Percentiles rank a stretch among this genome's conserved stretches.
These are phyloP conservation scores for Hololepta plana DNA, from an alignment of 2,888 invertebrate genomes.

Conservation along the genomic window DNA sequence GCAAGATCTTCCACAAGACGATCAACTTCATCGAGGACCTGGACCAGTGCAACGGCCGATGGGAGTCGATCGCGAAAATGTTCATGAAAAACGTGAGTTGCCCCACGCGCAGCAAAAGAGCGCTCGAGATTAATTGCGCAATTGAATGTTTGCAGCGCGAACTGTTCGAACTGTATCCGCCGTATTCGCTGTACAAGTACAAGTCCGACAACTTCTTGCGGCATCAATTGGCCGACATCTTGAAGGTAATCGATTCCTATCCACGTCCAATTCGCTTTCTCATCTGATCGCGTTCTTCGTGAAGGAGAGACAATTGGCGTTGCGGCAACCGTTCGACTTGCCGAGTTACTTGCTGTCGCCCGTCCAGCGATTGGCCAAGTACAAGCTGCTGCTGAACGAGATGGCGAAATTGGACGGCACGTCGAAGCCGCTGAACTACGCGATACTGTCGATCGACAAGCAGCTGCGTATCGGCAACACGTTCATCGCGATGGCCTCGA, in stretches of 20 bases:
- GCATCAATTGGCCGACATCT: slow-evolving; percentile 14
- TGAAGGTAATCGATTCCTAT: slow-evolving; percentile 18
- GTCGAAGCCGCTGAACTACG: no score
- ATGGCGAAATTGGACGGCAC: no score
- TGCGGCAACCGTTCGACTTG: slow-evolving; percentile 20
- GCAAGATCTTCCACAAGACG: no score
- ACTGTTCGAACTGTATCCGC: slow-evolving; percentile 21
- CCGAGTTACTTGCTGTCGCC: slow-evolving; percentile 22
- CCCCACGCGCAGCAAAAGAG: no score
- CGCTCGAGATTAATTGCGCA: no score
- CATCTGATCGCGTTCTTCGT: no score
- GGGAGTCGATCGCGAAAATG: no score
- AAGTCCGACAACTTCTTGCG: slow-evolving; percentile 16
- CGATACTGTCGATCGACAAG: slow-evolving; percentile 15
- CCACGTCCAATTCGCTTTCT: no score
- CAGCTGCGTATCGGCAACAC: slow-evolving; percentile 21
- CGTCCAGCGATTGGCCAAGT: slow-evolving; percentile 22
- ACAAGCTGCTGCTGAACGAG: slow-evolving; percentile 19
- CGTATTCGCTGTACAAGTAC: slow-evolving; percentile 23
- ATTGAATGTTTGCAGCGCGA: slow-evolving; percentile 19
- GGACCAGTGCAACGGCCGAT: no score
- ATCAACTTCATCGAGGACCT: no score
- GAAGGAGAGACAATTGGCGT: slow-evolving; percentile 28
- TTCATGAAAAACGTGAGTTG: no score
- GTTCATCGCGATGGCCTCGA: slow-evolving; percentile 19